Conservation (phyloP, 2,113 vertebrate genomes). For the Epinephelus cyanopodus region DNA sequence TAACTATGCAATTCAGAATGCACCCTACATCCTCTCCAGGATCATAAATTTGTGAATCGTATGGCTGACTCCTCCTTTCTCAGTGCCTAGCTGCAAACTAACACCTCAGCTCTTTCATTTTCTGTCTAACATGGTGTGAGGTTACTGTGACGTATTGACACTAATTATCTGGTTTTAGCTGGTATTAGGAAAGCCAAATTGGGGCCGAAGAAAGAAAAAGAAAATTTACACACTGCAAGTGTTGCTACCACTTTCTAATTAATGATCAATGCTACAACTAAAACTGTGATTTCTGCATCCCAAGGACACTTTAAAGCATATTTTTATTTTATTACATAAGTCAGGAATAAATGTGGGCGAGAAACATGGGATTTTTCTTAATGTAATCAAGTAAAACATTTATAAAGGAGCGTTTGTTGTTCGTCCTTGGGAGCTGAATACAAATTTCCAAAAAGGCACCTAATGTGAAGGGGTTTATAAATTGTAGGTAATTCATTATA, state of each 20-base stretch:
- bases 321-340: neutral
- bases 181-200: neutral
- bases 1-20: too few species aligned
- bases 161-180: neutral
- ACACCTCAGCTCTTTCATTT: neutral
- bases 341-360: neutral
- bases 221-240: neutral
- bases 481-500: neutral
- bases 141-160: neutral
- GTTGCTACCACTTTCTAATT: neutral
- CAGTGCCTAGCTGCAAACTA: neutral
- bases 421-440: neutral
- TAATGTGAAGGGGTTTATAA: too few species aligned
- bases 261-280: neutral
- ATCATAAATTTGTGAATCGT: neutral
- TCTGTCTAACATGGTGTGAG: neutral
- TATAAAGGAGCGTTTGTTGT: neutral
- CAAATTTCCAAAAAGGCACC: neutral
- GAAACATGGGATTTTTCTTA: neutral
- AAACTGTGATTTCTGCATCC: neutral
- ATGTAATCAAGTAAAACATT: constrained; percentile 11
- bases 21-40: constrained; percentile 3
- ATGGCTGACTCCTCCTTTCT: constrained; percentile 11
- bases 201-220: neutral
- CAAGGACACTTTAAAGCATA: neutral